Base-by-base conservation (phyloP, 1,140 invertebrate genomes). In the Antheraea mylitta region DNA sequence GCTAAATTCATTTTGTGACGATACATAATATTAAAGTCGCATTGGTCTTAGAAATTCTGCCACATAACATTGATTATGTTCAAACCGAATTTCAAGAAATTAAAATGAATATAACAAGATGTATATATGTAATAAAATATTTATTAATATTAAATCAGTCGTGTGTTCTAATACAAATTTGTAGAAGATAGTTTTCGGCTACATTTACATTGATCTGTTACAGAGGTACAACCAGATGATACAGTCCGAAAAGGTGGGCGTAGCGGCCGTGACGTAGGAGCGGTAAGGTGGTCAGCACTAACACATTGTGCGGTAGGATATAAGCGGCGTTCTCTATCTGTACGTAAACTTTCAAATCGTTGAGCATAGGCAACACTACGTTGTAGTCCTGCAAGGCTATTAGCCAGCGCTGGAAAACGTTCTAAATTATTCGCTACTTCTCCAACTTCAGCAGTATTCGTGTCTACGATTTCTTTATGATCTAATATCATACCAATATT, bases 401-500 rank as follows among this genome's bases (percentile, higher is more conserved):
- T 81, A 0, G 90, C 90, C 18, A 79, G 76, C 18, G 88, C 85
- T 7, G 87, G 90, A 70, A 83, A 81, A 22, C 79, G 74, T 70
- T 90, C 83, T 68, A 89, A 66, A 67, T 74, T 87, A 68, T 83
- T 89, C 5, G 86, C 81, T 19, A 92, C 84, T 69, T 87, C 85
- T 2, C 87, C 86, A 13, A 89, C 73, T 69, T 92, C 88, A 7
- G 86, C 85, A 5, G 81, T 86, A 65, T 90, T 88, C 2, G 87
- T 90, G 63, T 92, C 90, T 1, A 92, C 79, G 30, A 92, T 90
- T 74, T 92, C 88, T 67, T 88, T 75, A 18, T 90, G 83, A 70
- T 92, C 86, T 68, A 92, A 75, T 71, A 90, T 74, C 86, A 92
- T 90, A 19, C 90, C 90, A 48, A 92, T 80, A 67, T 90, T 92